These are phyloP conservation scores for Watsonalla cultraria DNA, from an alignment of 2,888 invertebrate genomes.

Conservation along the genomic window DNA sequence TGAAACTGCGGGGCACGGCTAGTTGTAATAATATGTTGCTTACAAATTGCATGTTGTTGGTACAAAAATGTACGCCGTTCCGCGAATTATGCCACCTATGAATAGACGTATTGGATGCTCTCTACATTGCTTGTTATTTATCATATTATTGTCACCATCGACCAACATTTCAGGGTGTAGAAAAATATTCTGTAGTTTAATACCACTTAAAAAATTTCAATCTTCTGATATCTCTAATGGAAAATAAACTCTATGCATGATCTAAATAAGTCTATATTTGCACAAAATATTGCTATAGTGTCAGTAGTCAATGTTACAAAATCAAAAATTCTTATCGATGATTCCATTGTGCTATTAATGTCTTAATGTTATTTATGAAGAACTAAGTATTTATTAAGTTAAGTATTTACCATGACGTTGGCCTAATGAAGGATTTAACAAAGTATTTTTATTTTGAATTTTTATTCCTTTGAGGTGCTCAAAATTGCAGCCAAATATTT, in stretches of 20 bases:
- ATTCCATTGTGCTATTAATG: not conserved
- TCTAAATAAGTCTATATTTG: not conserved
- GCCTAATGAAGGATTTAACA: constrained; percentile 25
- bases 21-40: too few species aligned
- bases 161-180: constrained; percentile 49
- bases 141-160: constrained; percentile 22
- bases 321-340: not conserved
- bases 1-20: too few species aligned
- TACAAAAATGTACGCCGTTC: too few species aligned
- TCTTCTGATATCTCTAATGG: not conserved
- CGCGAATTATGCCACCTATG: too few species aligned
- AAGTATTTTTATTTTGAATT: constrained; percentile 1
- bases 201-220: not conserved
- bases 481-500: constrained; percentile 47
- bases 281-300: not conserved
- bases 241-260: not conserved
- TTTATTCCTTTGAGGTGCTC: constrained; percentile 30
- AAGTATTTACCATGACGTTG: constrained; percentile 14
- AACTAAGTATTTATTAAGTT: constrained; percentile 1
- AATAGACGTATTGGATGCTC: too few species aligned
- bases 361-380: not conserved
- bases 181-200: constrained; percentile 14
- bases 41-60: too few species aligned
- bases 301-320: not conserved
- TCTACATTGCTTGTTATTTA: not conserved